Conservation (phyloP, 2,888 invertebrate species). For the Megaustenia siamemsis region DNA sequence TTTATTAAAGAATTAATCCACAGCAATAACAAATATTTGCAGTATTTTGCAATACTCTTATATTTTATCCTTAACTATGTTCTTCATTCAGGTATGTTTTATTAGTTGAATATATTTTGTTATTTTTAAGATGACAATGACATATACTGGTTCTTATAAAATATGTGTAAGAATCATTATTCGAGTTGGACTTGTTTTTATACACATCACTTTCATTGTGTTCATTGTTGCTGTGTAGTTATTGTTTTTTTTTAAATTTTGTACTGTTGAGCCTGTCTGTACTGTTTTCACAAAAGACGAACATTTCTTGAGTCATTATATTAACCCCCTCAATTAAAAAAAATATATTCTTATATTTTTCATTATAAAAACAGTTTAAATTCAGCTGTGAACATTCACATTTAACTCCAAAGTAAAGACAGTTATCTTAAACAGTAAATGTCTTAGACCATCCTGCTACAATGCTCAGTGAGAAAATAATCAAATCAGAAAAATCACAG, state of each 20-base stretch:
- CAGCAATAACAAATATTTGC: background rate
- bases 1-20: background rate
- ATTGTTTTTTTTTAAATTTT: background rate
- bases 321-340: too few relatives aligned
- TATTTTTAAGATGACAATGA: slow-evolving; percentile 8
- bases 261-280: too few relatives aligned
- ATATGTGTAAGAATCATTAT: slow-evolving; percentile 42
- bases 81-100: slow-evolving; percentile 11
- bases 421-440: too few relatives aligned
- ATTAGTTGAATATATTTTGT: background rate
- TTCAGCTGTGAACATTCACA: too few relatives aligned
- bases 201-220: slow-evolving; percentile 27
- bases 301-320: too few relatives aligned
- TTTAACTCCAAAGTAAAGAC: too few relatives aligned
- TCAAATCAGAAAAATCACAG: too few relatives aligned
- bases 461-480: too few relatives aligned
- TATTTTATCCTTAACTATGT: background rate
- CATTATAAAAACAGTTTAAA: too few relatives aligned
- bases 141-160: slow-evolving; percentile 33
- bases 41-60: background rate
- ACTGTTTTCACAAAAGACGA: too few relatives aligned
- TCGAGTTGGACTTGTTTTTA: slow-evolving; percentile 51
- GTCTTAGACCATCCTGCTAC: too few relatives aligned
- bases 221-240: slow-evolving; percentile 7
- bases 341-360: too few relatives aligned